phyloP scores from a whole-genome alignment of 2,797 vertebrate genomes.

The Mionectes olivaceus region DNA sequence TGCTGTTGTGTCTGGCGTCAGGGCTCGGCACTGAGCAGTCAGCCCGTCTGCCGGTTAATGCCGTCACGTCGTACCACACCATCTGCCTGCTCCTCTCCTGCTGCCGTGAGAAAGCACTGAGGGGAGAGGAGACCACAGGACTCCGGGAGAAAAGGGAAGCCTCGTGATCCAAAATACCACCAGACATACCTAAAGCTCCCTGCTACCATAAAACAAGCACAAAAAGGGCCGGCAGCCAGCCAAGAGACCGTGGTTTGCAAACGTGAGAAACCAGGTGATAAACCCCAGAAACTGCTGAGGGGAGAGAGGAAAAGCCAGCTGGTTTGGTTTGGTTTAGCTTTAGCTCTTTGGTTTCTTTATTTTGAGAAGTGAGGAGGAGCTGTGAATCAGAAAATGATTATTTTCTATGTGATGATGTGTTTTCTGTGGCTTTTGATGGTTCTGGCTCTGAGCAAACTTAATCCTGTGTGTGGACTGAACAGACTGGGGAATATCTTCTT shows the following conservation, averaged over 20 bases:
- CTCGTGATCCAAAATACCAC: not conserved
- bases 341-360: not conserved
- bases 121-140: not conserved
- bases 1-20: conserved; percentile 50
- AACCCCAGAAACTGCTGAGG: not conserved
- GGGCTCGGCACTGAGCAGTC: conserved; percentile 33
- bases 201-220: fast-evolving
- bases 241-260: not conserved
- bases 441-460: not conserved
- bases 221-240: not conserved
- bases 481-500: not conserved
- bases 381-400: not conserved
- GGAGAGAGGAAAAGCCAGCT: not conserved
- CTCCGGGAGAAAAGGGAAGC: not conserved
- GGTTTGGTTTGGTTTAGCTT: not conserved
- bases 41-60: conserved; percentile 25
- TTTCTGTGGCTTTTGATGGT: not conserved
- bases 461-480: not conserved
- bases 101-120: not conserved
- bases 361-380: not conserved
- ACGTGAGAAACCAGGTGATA: not conserved
- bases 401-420: not conserved
- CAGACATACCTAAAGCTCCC: not conserved
- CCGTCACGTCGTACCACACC: conserved; percentile 5
- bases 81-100: conserved; percentile 40